Base-by-base conservation (phyloP, 2,797 vertebrate genomes). In the Thalassophryne amazonica region DNA sequence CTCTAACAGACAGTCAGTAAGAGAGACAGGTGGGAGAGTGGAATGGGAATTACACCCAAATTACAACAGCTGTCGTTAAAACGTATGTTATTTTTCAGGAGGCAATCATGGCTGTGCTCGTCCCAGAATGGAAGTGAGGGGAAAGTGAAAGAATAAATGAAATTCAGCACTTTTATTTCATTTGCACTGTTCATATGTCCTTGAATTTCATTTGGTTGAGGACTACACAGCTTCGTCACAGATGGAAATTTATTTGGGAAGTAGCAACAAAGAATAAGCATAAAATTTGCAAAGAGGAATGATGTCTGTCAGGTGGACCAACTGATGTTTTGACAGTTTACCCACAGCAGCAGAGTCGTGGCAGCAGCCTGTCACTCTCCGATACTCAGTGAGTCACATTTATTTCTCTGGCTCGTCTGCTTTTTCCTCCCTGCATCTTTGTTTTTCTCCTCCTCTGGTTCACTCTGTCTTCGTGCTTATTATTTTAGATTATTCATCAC, bases 301-400 rank as follows among this genome's bases (percentile, higher is more conserved):
- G 48, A 15, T 31, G 55, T 38, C 50, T 69, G 47, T 53, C 73
- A 81, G 72, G 69, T 78, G 74, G 77, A 74, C 75, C 75, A 66
- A 54, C 75, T 54, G 23, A 27, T 78, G 64, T 73, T 72, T 66
- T 83, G 75, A 83, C 78, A 79, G 58, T 78, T 70, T 79, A 69
- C 58, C 66, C 61, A 56, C 50, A 63, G 71, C 52, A 48, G 66
- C 54, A 49, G 38, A 55, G 54, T 72, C 6, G 24, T 72, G 59
- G 64, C 56, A 74, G 61, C 69, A 70, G 73, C 70, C 69, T 69
- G 80, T 72, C 80, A 75, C 62, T 80, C 60, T 62, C 47, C 59
- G 11, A 65, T 25, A 40, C 65, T 55, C 77, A 74, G 64, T 25
- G 75, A 78, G 77, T 57, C 80, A 67, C 61, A 72, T 65, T 78